A percentile compares a stretch with the other conserved stretches of the same genome.
phyloP scores from a whole-genome alignment of 2,113 vertebrate genomes.

The Malaclemys terrapin region DNA sequence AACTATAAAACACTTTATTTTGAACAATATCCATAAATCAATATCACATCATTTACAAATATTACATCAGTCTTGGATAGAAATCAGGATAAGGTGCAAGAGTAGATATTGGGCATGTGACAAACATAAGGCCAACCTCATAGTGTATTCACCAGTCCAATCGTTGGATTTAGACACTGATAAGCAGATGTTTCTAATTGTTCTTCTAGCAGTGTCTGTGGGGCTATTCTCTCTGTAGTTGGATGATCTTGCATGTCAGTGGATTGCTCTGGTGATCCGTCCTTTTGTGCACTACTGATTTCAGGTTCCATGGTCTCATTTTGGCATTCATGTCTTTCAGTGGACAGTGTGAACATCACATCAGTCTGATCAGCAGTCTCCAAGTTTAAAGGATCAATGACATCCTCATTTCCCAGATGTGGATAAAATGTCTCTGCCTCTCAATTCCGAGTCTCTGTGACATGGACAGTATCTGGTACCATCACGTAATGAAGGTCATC shows the following conservation, averaged over 20 bases:
- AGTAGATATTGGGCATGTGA: background rate
- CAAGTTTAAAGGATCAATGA: background rate
- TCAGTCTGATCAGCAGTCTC: background rate
- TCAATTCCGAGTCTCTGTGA: background rate
- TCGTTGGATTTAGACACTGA: too few relatives aligned
- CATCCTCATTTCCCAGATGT: background rate
- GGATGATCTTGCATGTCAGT: background rate
- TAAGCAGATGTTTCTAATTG: too few relatives aligned
- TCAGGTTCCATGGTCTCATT: background rate
- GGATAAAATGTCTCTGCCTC: background rate
- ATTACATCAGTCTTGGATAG: background rate
- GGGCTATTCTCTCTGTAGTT: background rate
- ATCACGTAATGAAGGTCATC: background rate
- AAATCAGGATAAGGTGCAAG: background rate
- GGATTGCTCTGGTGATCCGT: background rate
- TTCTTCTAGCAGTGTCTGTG: too few relatives aligned
- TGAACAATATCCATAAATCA: background rate
- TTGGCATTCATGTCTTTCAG: background rate
- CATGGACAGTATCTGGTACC: background rate
- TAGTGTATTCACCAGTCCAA: background rate
- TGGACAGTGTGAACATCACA: background rate
- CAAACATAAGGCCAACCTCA: background rate
- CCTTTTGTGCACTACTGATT: background rate
- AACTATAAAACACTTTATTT: background rate
- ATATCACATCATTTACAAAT: background rate